Evolutionary conservation across 1,140 invertebrate species (phyloP), one percentile per base, ranked within the genome.

Genomic region (Protaetia brevitarsis): DNA sequence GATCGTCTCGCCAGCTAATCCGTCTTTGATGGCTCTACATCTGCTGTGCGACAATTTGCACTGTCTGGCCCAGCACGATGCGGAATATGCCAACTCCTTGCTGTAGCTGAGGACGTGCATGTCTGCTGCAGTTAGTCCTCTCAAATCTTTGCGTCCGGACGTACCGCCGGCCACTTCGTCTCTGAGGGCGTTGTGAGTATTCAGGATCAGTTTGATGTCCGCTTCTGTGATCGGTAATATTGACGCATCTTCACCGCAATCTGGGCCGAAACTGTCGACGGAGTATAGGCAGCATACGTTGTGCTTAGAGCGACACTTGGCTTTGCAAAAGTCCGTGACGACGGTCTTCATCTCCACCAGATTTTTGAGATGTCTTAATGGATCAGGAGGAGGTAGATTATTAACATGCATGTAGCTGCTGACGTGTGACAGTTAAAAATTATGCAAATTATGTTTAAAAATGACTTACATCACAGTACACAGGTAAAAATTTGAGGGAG

Each of bases 91-190:
- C n/a, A 58, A 13, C 16, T 58, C n/a, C 2, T 28, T 28, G 28
- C 56, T 58, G 16, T 58, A 58, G 16, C 56, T 58, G 8, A 58
- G 11, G 7, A 58, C 29, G 0, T 58, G 56, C 56, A 58, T 58
- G n/a, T 58, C 29, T 28, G 56, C 5, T 10, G 56, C 56, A n/a
- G 8, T 16, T 7, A 58, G 13, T 7, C 56, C 56, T 30, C 28
- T 58, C 5, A 58, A 23, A 10, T 58, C 7, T 2, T 7, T 2
- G 3, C 56, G 13, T 7, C 11, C 7, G 1, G 23, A 10, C 8
- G n/a, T n/a, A 6, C 56, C 56, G 23, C 21, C 56, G 3, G 56
- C 56, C 8, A 21, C 23, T 10, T 7, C 10, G 23, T 58, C 29
- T 58, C 56, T 27, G 7, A 58, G 26, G 13, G 11, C 21, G 28